Evolutionary conservation across 92 coral and sea anemone genomes (phyloP).

Genomic region (Montipora capitata): DNA sequence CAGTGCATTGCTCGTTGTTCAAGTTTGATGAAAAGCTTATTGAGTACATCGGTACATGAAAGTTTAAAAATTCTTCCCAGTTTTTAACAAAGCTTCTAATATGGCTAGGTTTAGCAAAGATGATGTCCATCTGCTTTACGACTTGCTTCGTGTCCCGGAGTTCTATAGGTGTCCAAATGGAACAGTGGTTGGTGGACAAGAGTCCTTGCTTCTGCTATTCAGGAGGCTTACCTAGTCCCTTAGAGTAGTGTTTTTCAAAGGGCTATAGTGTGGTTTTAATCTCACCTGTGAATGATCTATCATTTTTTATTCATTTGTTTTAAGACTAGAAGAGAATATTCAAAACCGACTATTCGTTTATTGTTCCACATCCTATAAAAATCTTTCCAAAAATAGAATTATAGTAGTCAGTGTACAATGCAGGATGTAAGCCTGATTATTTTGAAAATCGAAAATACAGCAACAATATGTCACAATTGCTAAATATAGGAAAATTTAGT

Average conservation of each 20-base stretch:
- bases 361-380: not conserved
- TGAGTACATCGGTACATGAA: slow-evolving; percentile 1
- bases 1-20: slow-evolving; percentile 23
- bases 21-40: slow-evolving; percentile 11
- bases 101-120: slow-evolving; percentile 60
- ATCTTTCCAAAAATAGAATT: not conserved
- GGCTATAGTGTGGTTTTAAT: slow-evolving; percentile 47
- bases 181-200: slow-evolving; percentile 76
- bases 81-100: slow-evolving; percentile 18
- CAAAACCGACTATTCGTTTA: slow-evolving; percentile 15
- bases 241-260: slow-evolving; percentile 6
- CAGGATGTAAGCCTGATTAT: not conserved
- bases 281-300: slow-evolving; percentile 6
- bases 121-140: slow-evolving; percentile 60
- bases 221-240: slow-evolving; percentile 69
- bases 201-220: slow-evolving; percentile 65
- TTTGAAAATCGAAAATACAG: slow-evolving; percentile 7
- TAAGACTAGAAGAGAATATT: slow-evolving; percentile 18
- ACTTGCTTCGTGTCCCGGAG: slow-evolving; percentile 58
- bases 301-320: slow-evolving; percentile 8
- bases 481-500: slow-evolving; percentile 13
- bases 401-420: not conserved
- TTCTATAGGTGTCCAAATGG: slow-evolving; percentile 77
- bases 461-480: slow-evolving; percentile 15
- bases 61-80: slow-evolving; percentile 21